Base-by-base conservation (phyloP, 2,888 invertebrate genomes). In the Drosophila phalerata region DNA sequence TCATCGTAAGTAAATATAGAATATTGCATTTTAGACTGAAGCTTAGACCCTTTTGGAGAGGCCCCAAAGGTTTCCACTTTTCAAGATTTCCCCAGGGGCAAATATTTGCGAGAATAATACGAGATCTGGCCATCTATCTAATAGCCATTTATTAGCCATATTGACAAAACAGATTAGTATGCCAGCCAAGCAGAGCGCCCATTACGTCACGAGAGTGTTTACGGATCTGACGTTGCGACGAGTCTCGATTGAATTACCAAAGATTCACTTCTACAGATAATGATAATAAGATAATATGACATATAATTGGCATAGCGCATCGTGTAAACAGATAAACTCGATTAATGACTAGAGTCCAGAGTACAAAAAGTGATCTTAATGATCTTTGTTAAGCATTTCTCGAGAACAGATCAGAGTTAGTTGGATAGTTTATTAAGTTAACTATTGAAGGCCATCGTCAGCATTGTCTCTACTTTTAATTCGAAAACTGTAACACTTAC, bases 1-100 rank as follows among this genome's bases (percentile, higher is more conserved):
- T 85, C 87, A 85, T 74, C 64, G 68, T 85, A 76, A 76, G 60
- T 74, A 76, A 83, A 83, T 72, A 81, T 11, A 73, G 73, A 74
- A 62, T 71, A 78, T 69, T 71, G 60, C 45, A 45, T 57, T 68
- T 30, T 22, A 37, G 38, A 22, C 51, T 62, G 62, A 32, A 10
- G 49, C 19, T 40, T 32, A 32, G 17, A 30, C 32, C 52, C 40
- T 48, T 52, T 28, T 10, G 19, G 51, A 45, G 10, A 8, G 38
- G 9, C 32, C 30, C 30, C 52, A 38, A 60, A 25, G 45, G 43
- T 51, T 25, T 34, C 13, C n/a, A 25, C 34, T 15, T 56, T 43
- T 8, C 22, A 38, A 25, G 22, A 34, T 9, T 47, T 22, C 19
- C 19, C 49, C 45, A 13, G 51, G 9, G 38, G 30, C 37, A 71